A percentile compares a stretch with the other conserved stretches of the same genome.
Evolutionary conservation across 2,113 vertebrate genomes (phyloP).

Genomic region (Tauraco erythrolophus): DNA sequence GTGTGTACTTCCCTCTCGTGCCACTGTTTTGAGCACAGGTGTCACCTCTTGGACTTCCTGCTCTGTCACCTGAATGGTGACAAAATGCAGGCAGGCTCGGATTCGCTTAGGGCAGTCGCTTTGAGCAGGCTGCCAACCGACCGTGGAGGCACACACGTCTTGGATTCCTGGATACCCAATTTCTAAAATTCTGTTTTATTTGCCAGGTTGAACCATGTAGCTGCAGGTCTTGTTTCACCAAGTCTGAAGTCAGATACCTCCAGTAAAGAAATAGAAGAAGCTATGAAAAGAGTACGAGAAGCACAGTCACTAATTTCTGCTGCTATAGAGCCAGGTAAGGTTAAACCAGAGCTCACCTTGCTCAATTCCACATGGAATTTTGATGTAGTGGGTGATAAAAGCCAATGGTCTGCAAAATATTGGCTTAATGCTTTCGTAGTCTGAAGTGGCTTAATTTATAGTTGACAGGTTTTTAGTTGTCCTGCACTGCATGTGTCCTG

Average conservation of each 20-base stretch:
- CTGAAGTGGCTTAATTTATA: not conserved
- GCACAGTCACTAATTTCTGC: slow-evolving; percentile 98
- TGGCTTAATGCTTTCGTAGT: rapidly evolving
- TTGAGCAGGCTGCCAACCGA: not conserved
- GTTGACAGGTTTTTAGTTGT: not conserved
- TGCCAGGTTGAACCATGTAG: slow-evolving; percentile 91
- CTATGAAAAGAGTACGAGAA: slow-evolving; percentile 97
- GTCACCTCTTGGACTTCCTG: too few species aligned
- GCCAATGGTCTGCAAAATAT: not conserved
- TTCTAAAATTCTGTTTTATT: not conserved
- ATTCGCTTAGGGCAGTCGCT: not conserved
- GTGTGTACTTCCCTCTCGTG: rapidly evolving
- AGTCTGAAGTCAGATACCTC: slow-evolving; percentile 92
- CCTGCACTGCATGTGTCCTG: not conserved
- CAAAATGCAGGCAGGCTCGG: too few species aligned
- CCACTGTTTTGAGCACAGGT: not conserved
- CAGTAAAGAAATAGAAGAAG: slow-evolving; percentile 98
- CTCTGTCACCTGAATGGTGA: not conserved
- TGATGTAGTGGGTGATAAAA: rapidly evolving
- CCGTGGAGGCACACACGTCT: rapidly evolving
- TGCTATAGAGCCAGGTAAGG: slow-evolving; percentile 95
- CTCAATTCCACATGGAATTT: not conserved
- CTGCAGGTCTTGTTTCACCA: slow-evolving; percentile 89
- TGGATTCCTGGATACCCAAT: rapidly evolving
- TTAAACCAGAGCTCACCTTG: rapidly evolving